Conservation (phyloP, 2,797 vertebrate genomes). For the Thalassophryne amazonica region DNA sequence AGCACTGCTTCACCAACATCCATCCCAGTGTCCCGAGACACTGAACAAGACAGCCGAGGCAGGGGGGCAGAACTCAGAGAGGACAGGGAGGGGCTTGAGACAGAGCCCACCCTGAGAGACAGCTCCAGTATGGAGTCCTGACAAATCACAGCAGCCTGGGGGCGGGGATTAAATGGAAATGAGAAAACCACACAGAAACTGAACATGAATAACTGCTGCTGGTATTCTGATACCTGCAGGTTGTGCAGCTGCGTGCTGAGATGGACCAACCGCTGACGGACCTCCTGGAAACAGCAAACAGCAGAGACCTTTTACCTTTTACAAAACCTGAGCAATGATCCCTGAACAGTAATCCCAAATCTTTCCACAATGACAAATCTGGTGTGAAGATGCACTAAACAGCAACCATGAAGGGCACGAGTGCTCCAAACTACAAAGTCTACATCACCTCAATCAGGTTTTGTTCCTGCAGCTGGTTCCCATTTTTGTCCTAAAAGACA, state of each 20-base stretch:
- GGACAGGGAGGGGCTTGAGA: conserved; percentile 6
- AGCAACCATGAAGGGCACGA: neutral
- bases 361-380: no score
- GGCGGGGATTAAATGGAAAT: neutral
- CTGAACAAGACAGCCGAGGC: conserved; percentile 66
- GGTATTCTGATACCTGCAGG: conserved; percentile 80
- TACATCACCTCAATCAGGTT: conserved; percentile 78
- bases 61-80: conserved; percentile 32
- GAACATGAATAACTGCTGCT: neutral
- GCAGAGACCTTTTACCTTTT: neutral
- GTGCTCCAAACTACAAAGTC: no score
- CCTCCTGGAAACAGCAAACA: conserved; percentile 75
- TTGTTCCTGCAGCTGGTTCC: conserved; percentile 84
- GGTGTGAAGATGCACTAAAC: no score
- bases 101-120: conserved; percentile 44
- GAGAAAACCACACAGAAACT: no score
- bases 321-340: neutral
- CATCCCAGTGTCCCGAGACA: conserved; percentile 76
- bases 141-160: conserved; percentile 83
- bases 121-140: conserved; percentile 85
- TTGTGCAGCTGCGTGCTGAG: conserved; percentile 84
- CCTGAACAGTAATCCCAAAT: neutral
- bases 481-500: conserved; percentile 83
- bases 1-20: conserved; percentile 47
- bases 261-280: conserved; percentile 78